phyloP scores from a whole-genome alignment of 2,797 vertebrate species.

The Rhynchotus rufescens region DNA sequence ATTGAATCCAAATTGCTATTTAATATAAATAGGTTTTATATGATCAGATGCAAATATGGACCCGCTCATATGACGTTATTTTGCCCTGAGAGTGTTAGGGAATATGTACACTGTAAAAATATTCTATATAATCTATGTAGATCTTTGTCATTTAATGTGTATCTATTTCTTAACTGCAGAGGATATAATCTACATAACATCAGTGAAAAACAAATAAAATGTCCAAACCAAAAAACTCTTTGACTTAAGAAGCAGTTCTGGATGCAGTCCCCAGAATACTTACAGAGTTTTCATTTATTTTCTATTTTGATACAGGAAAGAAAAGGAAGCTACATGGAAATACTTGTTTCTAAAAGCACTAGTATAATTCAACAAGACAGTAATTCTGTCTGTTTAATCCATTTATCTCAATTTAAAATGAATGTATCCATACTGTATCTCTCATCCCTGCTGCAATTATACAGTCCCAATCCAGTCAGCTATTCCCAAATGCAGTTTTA shows the following conservation, averaged over 20 bases:
- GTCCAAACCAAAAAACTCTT: not conserved
- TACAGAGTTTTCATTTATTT: not conserved
- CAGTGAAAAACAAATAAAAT: not conserved
- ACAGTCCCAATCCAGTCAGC: constrained; percentile 3
- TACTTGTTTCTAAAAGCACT: constrained; percentile 10
- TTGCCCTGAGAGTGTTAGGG: not conserved
- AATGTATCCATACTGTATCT: constrained; percentile 16
- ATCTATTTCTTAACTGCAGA: not conserved
- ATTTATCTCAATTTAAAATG: constrained; percentile 12
- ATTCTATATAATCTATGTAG: not conserved
- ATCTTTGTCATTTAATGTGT: not conserved
- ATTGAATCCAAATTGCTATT: not conserved
- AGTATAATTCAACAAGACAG: constrained; percentile 24
- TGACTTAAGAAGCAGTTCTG: not conserved
- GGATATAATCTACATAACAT: not conserved
- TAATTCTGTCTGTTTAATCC: constrained; percentile 21
- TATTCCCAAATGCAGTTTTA: constrained; percentile 10
- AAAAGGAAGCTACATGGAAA: constrained; percentile 30
- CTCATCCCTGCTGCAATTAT: constrained; percentile 17
- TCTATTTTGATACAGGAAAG: not conserved
- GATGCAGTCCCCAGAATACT: not conserved
- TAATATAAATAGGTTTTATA: not conserved
- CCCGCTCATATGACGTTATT: not conserved
- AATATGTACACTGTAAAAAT: not conserved
- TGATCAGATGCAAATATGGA: not conserved